Base-by-base conservation (phyloP, 2,797 vertebrate species). In the Simalia tracyae region DNA sequence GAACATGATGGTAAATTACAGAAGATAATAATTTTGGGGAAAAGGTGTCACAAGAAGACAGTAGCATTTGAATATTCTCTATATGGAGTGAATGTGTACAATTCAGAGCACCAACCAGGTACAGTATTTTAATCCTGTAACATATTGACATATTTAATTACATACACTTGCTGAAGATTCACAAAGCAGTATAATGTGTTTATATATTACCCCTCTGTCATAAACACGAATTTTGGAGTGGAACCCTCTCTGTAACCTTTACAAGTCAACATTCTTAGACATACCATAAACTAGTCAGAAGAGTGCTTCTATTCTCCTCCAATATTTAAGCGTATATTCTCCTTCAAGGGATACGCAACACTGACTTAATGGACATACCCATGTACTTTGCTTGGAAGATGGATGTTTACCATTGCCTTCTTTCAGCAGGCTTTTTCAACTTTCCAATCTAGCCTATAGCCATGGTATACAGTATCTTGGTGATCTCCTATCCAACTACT, bases 1-100 rank as follows among this genome's bases (percentile, higher is more conserved):
- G 59, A 81, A 90, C 84, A 84, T 84, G 56, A 42, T 84, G 54
- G n/a, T 90, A 64, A 4, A 61, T 84, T 86, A 88, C 59, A 86
- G 42, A 89, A 26, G 19, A 46, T 24, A 46, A 86, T 87, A 26
- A 88, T 90, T 88, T 28, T 42, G 12, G 15, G 31, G 31, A 15
- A 84, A 86, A 89, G 72, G 3, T 66, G n/a, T 36, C n/a, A 57
- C 54, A 89, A 89, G 2, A 36, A 64, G 60, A n/a, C 57, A 11
- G 22, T 66, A 59, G 11, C n/a, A 56, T 61, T n/a, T 11, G n/a
- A 10, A 17, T 15, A 87, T 85, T 57, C 42, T 61, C 57, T 28
- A 19, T 64, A 56, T 19, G 31, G 59, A 63, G 24, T 19, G 9
- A 22, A 84, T 84, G 36, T 31, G 59, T 36, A 84, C 54, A 89